phyloP scores from a whole-genome alignment of 2,113 vertebrate species.

The Bungarus multicinctus region DNA sequence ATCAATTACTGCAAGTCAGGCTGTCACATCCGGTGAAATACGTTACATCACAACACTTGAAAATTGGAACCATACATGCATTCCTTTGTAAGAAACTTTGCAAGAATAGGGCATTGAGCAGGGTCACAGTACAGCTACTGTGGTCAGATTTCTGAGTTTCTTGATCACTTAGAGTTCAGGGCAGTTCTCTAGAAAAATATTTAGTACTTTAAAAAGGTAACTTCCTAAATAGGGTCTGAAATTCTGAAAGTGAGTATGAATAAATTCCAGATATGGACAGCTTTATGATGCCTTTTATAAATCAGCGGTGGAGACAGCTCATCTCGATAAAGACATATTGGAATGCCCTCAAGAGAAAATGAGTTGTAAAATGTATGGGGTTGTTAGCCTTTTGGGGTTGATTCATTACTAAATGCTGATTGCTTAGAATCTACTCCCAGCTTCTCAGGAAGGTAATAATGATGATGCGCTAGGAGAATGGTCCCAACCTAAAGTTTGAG shows the following conservation, averaged over 20 bases:
- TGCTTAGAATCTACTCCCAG: not conserved
- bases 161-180: not conserved
- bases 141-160: not conserved
- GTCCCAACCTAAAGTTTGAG: no score
- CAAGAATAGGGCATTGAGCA: not conserved
- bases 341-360: not conserved
- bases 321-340: not conserved
- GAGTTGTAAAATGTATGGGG: not conserved
- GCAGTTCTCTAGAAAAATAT: not conserved
- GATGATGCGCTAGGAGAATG: not conserved
- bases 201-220: not conserved
- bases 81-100: not conserved
- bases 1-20: not conserved
- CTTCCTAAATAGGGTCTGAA: not conserved
- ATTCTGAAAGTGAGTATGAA: not conserved
- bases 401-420: no score
- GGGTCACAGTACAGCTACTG: not conserved
- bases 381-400: not conserved
- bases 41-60: not conserved
- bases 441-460: not conserved
- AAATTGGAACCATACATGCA: not conserved
- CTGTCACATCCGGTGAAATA: not conserved
- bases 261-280: not conserved
- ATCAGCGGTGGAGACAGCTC: not conserved
- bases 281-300: not conserved